A percentile compares a stretch with the other conserved stretches of the same genome.
Evolutionary conservation across 2,797 vertebrate genomes (phyloP).

Genomic region (Eidolon dupreanum): DNA sequence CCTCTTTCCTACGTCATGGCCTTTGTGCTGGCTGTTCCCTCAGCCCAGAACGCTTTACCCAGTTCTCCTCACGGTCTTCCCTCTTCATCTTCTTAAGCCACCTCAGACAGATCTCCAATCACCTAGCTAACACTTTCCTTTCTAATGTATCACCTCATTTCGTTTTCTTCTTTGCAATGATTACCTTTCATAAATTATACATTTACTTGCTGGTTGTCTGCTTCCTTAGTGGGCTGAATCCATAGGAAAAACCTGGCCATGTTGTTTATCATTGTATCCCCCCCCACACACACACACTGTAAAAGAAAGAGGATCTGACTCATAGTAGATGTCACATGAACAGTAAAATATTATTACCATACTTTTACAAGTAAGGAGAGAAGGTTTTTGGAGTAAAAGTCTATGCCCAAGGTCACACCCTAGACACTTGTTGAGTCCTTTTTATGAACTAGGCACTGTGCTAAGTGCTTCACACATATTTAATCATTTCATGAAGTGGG

Average conservation of each 20-base stretch:
- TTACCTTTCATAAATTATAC: not conserved
- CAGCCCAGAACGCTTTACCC: not conserved
- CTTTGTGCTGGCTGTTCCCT: not conserved
- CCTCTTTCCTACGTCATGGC: not conserved
- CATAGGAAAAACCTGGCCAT: not conserved
- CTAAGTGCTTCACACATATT: not conserved
- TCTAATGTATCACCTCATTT: not conserved
- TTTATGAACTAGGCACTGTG: not conserved
- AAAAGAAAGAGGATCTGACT: not conserved
- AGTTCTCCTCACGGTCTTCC: not conserved
- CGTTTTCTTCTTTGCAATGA: not conserved
- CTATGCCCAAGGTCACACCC: not conserved
- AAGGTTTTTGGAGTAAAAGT: not conserved
- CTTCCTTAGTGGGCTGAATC: not conserved
- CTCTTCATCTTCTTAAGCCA: not conserved
- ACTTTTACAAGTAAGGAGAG: not conserved
- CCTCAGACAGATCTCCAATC: not conserved
- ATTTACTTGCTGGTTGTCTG: not conserved
- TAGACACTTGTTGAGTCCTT: not conserved
- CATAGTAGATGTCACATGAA: not conserved
- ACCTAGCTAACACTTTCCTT: not conserved
- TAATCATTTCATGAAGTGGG: not conserved
- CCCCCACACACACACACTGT: not conserved
- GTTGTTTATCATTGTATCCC: not conserved
- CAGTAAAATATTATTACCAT: not conserved